Percentiles rank a stretch among this genome's conserved stretches.
Conservation (phyloP, 2,888 invertebrate species). For the Adineta ricciae region DNA sequence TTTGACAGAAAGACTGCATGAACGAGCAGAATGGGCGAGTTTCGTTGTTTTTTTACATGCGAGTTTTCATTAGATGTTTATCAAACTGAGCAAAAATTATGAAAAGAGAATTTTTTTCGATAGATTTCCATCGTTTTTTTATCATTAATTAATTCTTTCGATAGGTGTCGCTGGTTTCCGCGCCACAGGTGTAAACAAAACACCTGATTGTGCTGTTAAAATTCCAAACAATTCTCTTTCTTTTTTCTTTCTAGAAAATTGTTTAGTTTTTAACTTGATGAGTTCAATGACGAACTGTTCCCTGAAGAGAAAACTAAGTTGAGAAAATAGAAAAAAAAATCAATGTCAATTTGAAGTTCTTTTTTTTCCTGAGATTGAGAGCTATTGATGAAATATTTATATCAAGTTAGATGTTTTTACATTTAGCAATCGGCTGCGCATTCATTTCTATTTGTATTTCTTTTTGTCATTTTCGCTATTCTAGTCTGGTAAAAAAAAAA, state of each 20-base stretch:
- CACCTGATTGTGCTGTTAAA: neutral
- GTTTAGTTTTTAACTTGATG: neutral
- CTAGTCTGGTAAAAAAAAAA: neutral
- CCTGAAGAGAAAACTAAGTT: too few species aligned
- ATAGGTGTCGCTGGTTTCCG: neutral
- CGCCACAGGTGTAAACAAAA: neutral
- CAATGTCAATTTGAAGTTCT: neutral
- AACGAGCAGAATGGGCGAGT: neutral
- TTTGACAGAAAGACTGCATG: neutral
- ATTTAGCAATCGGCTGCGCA: neutral
- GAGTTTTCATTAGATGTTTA: neutral
- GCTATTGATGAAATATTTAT: neutral
- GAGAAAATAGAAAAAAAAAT: neutral
- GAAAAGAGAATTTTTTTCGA: neutral
- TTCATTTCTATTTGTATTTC: neutral
- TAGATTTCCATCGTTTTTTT: neutral
- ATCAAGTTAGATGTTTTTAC: neutral
- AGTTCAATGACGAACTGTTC: neutral
- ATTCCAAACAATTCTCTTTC: neutral
- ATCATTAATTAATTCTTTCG: neutral
- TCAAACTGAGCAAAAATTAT: neutral
- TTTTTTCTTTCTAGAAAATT: neutral
- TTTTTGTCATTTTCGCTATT: neutral
- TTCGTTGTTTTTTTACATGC: neutral
- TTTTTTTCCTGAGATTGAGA: neutral